Conservation (phyloP, 2,888 invertebrate genomes). For the Tachina fera region DNA sequence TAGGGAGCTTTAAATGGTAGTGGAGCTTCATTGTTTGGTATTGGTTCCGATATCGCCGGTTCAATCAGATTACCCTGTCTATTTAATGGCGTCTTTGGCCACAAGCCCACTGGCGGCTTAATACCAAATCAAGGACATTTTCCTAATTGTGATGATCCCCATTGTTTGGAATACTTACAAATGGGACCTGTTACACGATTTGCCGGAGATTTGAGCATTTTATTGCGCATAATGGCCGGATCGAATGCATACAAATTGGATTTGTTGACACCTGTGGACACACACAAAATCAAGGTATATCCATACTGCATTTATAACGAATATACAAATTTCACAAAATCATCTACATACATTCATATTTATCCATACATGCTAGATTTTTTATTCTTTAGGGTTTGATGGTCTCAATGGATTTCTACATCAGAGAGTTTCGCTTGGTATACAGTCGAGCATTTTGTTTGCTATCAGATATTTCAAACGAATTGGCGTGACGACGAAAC, state of each 20-base stretch:
- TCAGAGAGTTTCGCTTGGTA: constrained; percentile 74
- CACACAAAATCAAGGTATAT: constrained; percentile 83
- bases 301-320: no score
- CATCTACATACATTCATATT: neutral
- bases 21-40: constrained; percentile 90
- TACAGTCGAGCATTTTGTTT: constrained; percentile 74
- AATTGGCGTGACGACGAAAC: constrained; percentile 72
- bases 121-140: constrained; percentile 85
- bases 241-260: constrained; percentile 82
- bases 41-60: constrained; percentile 94
- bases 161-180: constrained; percentile 84
- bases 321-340: neutral
- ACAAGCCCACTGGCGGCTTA: constrained; percentile 90
- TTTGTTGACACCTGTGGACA: constrained; percentile 84
- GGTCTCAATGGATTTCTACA: constrained; percentile 75
- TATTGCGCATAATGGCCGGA: constrained; percentile 86
- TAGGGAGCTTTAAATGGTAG: constrained; percentile 89
- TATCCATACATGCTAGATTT: constrained; percentile 61
- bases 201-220: constrained; percentile 88
- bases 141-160: constrained; percentile 84
- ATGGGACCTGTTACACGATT: constrained; percentile 91
- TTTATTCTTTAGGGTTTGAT: constrained; percentile 75
- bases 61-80: constrained; percentile 93
- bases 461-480: constrained; percentile 75
- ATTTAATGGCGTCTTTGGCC: constrained; percentile 94